These are phyloP conservation scores for Xylocopa sonorina DNA, from an alignment of 1,140 invertebrate species.

Conservation along the genomic window DNA sequence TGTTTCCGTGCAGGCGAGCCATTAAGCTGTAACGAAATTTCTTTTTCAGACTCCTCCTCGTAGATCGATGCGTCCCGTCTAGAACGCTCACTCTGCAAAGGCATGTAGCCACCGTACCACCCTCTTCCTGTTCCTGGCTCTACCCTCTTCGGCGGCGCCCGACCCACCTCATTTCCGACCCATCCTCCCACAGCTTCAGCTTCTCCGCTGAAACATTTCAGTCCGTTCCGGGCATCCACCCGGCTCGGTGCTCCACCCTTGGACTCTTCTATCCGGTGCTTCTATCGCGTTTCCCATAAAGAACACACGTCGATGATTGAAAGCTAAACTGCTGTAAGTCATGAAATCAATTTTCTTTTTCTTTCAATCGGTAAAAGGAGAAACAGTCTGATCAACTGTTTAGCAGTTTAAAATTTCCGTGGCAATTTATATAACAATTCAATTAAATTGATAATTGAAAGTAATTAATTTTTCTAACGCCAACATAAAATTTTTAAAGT, in stretches of 20 bases:
- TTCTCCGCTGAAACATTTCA: conserved; percentile 62
- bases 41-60: conserved; percentile 43
- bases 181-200: conserved; percentile 47
- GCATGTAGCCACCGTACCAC: conserved; percentile 70
- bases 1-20: conserved; percentile 52
- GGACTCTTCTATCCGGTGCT: background rate
- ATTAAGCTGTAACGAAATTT: conserved; percentile 54
- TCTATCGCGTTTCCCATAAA: no score
- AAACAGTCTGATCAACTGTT: no score
- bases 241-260: conserved; percentile 36
- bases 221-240: conserved; percentile 64
- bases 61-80: conserved; percentile 75
- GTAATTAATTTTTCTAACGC: no score
- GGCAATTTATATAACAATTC: no score
- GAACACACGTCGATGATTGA: background rate
- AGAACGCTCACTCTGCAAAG: conserved; percentile 62
- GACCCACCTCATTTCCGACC: background rate
- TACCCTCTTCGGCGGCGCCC: conserved; percentile 8
- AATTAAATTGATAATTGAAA: no score
- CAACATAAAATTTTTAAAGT: no score
- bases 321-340: no score
- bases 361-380: no score
- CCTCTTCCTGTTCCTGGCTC: conserved; percentile 67
- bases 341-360: no score
- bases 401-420: no score